phyloP scores from a whole-genome alignment of 2,888 invertebrate species.

The Drosophila leonis region DNA sequence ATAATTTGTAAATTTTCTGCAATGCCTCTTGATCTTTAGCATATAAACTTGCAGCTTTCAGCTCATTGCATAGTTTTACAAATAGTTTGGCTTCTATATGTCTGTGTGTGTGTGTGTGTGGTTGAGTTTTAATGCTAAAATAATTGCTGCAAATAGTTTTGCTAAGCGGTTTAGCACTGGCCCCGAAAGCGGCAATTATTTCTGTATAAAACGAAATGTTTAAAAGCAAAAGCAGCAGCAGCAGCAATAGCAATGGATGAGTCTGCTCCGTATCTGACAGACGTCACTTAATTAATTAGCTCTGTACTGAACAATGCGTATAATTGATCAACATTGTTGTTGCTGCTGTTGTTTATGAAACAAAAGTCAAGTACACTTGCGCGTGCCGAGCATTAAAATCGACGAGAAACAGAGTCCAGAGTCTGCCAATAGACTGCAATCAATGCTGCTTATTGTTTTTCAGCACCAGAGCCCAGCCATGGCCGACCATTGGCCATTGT shows the following conservation, averaged over 20 bases:
- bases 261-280: constrained; percentile 18
- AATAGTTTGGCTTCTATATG: constrained; percentile 8
- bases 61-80: constrained; percentile 51
- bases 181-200: constrained; percentile 46
- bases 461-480: constrained; percentile 15
- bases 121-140: constrained; percentile 67
- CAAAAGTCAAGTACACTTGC: constrained; percentile 71
- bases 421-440: constrained; percentile 55
- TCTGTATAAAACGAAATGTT: constrained; percentile 17
- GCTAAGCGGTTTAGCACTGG: constrained; percentile 52
- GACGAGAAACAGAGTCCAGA: constrained; percentile 24
- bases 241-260: constrained; percentile 1
- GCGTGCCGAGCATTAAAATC: constrained; percentile 66
- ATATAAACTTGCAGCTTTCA: constrained; percentile 64
- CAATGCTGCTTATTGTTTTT: constrained; percentile 66
- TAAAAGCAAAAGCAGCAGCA: constrained; percentile 10
- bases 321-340: constrained; percentile 48
- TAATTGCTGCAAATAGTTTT: constrained; percentile 73
- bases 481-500: constrained; percentile 57
- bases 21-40: constrained; percentile 64
- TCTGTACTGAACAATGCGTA: constrained; percentile 44
- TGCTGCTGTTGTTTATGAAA: constrained; percentile 58
- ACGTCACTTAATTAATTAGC: constrained; percentile 65
- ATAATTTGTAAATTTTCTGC: constrained; percentile 60
- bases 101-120: constrained; percentile 25